Base-by-base conservation (phyloP, 2,797 vertebrate species). In the Spinibarbus caldwelli region DNA sequence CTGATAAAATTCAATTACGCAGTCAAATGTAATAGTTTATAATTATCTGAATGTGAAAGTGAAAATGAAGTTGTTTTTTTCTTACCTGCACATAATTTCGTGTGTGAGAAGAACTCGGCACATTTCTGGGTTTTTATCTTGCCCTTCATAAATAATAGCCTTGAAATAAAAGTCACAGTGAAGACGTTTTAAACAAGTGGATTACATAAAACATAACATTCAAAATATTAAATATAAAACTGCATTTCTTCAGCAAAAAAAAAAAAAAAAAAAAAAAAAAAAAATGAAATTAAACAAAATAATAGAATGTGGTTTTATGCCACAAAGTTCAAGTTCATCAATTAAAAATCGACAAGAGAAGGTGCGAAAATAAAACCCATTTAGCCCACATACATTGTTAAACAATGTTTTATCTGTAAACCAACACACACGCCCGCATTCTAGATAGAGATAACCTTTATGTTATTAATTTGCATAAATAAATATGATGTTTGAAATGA, bases 71-170 rank as follows among this genome's bases (percentile, higher is more conserved):
- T 31, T 31, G 31, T 31, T 31, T n/a, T 88, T 78, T 67, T 87
- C 96, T 97, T 96, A 98, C 97, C 97, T 98, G 97, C 97, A 98
- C 97, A 98, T 99, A 87, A 97, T 97, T 94, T 98, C 97, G 90
- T 98, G 97, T 90, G 97, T 99, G 87, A 99, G 96, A 89, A 99
- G 97, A 91, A 99, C 97, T 94, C 97, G 96, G 95, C 97, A 99
- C 98, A 99, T 99, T 96, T 99, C 98, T 82, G 98, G 98, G 92
- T 99, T 99, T 96, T 99, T 99, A 95, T 99, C 98, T 92, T 99
- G 98, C 89, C 98, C 98, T 93, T 99, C 98, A 92, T 99, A 99
- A 89, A 99, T 90, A 93, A 99, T 99, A 92, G 98, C 98, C 98
- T 98, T 93, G 19, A 91, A 92, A 90, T 72, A 84, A 92, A 92